Conservation (phyloP, 2,888 invertebrate genomes). For the Abrostola triplasia region DNA sequence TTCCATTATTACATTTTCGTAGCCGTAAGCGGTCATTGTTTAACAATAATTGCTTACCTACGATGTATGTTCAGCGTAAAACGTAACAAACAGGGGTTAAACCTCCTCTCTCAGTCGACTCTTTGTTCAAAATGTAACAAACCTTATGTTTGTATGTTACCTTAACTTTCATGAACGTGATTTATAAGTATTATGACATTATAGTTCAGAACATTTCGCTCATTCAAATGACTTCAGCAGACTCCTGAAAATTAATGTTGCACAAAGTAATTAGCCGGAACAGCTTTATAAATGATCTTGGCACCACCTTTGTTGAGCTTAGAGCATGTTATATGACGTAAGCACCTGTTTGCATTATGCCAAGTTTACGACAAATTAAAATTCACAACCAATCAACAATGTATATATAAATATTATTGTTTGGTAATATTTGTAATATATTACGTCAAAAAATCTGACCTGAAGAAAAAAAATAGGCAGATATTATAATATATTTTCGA, state of each 20-base stretch:
- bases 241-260: constrained; percentile 56
- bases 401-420: too few species aligned
- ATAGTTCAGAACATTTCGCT: constrained; percentile 52
- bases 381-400: not conserved
- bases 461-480: too few species aligned
- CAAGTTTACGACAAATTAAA: constrained; percentile 4
- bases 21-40: constrained; percentile 28
- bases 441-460: too few species aligned
- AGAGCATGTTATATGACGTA: constrained; percentile 30
- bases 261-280: constrained; percentile 56
- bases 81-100: constrained; percentile 21
- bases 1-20: constrained; percentile 22
- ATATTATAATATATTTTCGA: too few species aligned
- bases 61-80: constrained; percentile 18
- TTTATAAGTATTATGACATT: constrained; percentile 43
- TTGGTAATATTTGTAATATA: too few species aligned
- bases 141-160: constrained; percentile 7
- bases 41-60: constrained; percentile 34
- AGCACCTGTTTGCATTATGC: constrained; percentile 23
- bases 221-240: constrained; percentile 48
- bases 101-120: constrained; percentile 18
- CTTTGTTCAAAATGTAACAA: constrained; percentile 43
- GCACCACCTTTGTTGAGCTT: constrained; percentile 46
- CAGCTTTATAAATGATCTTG: constrained; percentile 58
- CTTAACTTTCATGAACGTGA: constrained; percentile 33